phyloP scores from a whole-genome alignment of 2,888 invertebrate genomes.

The Minunthozetes semirufus region DNA sequence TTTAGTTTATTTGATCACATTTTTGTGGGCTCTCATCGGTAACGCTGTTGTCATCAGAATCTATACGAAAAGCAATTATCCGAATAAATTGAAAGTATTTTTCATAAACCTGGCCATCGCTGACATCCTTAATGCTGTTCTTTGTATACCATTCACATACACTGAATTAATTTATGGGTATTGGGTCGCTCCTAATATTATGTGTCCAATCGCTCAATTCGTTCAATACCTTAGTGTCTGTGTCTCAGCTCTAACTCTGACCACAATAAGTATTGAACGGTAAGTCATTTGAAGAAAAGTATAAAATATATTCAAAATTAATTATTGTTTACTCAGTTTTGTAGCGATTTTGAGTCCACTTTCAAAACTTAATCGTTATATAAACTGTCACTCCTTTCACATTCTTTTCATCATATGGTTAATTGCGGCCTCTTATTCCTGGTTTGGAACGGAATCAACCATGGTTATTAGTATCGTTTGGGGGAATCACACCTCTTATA shows the following conservation, averaged over 20 bases:
- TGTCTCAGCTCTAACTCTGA: slow-evolving; percentile 28
- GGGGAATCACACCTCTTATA: not conserved
- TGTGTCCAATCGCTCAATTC: slow-evolving; percentile 23
- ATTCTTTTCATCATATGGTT: not conserved
- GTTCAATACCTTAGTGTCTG: not conserved
- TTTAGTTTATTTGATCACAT: too few species aligned
- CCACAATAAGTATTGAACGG: slow-evolving; percentile 29
- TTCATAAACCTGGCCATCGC: slow-evolving; percentile 27
- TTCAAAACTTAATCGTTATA: not conserved
- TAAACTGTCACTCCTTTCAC: not conserved
- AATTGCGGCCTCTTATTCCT: not conserved
- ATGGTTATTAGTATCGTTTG: not conserved
- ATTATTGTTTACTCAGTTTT: too few species aligned
- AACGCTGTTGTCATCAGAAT: too few species aligned
- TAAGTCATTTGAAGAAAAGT: not conserved
- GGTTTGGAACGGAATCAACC: not conserved
- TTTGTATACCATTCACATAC: slow-evolving; percentile 28
- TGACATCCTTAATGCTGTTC: slow-evolving; percentile 28
- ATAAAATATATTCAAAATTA: too few species aligned
- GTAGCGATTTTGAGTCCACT: not conserved
- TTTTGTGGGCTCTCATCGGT: too few species aligned
- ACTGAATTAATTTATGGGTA: slow-evolving; percentile 31
- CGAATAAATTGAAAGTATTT: too few species aligned
- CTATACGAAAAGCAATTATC: too few species aligned
- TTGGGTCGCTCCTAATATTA: slow-evolving; percentile 5